Evolutionary conservation across 1,140 invertebrate species (phyloP), one percentile per base, ranked within the genome.

Genomic region (Tetramorium simillimum): DNA sequence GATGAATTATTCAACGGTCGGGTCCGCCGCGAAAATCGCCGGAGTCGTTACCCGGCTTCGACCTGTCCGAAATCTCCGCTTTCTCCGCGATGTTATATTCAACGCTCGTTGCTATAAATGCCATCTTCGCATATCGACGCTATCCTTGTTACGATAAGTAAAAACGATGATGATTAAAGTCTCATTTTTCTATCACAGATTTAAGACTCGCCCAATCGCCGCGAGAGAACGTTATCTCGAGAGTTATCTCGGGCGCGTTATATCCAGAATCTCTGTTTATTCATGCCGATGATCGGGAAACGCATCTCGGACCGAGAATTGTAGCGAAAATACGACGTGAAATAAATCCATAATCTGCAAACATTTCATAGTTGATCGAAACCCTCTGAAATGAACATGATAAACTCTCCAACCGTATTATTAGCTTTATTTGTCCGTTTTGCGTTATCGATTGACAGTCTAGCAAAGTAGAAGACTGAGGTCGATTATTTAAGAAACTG

Each of bases 1-100:
- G 73, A 91, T 91, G 85, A 91, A 91, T 91, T 81, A 90, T 91
- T 91, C 89, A 90, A 87, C 46, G 67, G 3, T 16, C 28, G 4
- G 62, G 88, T 82, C 43, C 80, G 56, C 49, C 85, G 40, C 53
- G 76, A 82, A 82, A 88, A 90, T 90, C 62, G 53, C 43, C 75
- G 65, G 37, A 80, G 43, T 80, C 37, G 76, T 81, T 78, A 60
- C 14, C 6, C 72, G 12, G 28, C 12, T 16, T 43, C 12, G 65
- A 46, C 37, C 24, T 24, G 24, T 73, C 18, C 80, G 53, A 73
- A 73, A 82, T 73, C 67, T 82, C 53, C 14, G 40, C 40, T 6
- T 5, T 28, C 43, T n/a, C 49, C 24, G 33, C 28, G 14, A 7
- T 33, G 37, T 24, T 73, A 46, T 37, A 46, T 69, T 40, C 33